Evolutionary conservation across 2,797 vertebrate genomes (phyloP).

Genomic region (Triplophysa yarkandensis): DNA sequence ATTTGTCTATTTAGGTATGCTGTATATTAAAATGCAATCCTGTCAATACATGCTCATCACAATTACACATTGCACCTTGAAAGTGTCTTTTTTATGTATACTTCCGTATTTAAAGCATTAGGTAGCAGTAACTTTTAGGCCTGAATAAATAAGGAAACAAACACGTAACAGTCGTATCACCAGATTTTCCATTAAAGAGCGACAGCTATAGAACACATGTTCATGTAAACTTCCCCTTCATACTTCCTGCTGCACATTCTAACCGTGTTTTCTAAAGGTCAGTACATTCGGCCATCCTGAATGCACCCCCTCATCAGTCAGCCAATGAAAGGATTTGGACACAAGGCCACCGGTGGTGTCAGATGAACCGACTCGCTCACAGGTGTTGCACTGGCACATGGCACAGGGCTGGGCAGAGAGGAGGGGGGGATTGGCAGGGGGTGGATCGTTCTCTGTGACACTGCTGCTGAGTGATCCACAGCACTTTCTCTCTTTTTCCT

Average conservation of each 20-base stretch:
- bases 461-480: neutral
- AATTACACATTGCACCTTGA: too few species aligned
- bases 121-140: neutral
- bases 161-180: neutral
- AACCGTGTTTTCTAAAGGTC: constrained; percentile 35
- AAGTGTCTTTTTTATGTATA: too few species aligned
- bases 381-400: constrained; percentile 65
- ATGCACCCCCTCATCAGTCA: constrained; percentile 22
- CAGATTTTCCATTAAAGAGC: constrained; percentile 7
- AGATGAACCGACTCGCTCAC: constrained; percentile 15
- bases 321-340: constrained; percentile 13
- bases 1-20: too few species aligned
- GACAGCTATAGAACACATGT: constrained; percentile 13
- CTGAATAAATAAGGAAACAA: neutral
- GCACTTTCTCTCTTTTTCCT: neutral
- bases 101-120: too few species aligned
- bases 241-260: constrained; percentile 17
- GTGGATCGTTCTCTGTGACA: constrained; percentile 31
- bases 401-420: constrained; percentile 46
- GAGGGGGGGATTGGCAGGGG: constrained; percentile 23
- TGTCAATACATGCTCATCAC: too few species aligned
- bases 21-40: too few species aligned
- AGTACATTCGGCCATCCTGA: constrained; percentile 32
- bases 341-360: constrained; percentile 20
- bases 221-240: constrained; percentile 12